Percentiles rank a stretch among this genome's conserved stretches.
phyloP scores from a whole-genome alignment of 35 echinoderm and acorn worm species.

The Diadema setosum region DNA sequence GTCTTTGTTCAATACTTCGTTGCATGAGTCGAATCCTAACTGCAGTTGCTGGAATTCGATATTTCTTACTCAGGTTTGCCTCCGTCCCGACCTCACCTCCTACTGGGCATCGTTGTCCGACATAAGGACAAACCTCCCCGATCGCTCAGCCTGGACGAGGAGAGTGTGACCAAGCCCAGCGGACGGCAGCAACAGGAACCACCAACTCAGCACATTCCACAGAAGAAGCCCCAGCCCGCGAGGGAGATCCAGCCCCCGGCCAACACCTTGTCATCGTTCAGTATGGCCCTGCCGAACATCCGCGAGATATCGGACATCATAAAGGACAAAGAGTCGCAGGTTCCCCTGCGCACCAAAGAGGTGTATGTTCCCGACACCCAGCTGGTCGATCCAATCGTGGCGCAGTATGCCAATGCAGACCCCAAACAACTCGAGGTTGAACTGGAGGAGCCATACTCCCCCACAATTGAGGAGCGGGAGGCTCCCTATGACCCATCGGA shows the following conservation, averaged over 20 bases:
- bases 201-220: not conserved
- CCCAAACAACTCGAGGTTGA: slow-evolving; percentile 49
- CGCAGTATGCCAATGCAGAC: slow-evolving; percentile 87
- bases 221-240: not conserved
- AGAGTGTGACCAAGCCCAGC: not conserved
- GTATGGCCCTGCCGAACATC: not conserved
- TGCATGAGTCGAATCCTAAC: no score
- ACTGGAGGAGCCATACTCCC: slow-evolving; percentile 75
- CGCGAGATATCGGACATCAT: not conserved
- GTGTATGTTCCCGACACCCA: slow-evolving; percentile 41
- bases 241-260: not conserved
- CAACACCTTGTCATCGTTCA: not conserved
- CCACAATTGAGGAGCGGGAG: slow-evolving; percentile 72
- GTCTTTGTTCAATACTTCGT: no score
- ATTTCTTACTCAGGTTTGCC: slow-evolving; percentile 78
- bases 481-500: slow-evolving; percentile 93
- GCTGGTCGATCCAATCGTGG: slow-evolving; percentile 75
- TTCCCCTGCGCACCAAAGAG: not conserved
- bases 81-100: slow-evolving; percentile 66
- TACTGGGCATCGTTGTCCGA: slow-evolving; percentile 77
- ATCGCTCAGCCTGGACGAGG: not conserved
- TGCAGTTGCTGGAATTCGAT: no score
- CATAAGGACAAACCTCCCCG: slow-evolving; percentile 64
- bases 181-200: not conserved
- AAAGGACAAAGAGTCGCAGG: not conserved